Evolutionary conservation across 2,888 invertebrate genomes (phyloP), one percentile per base, ranked within the genome.

Genomic region (Synergus japonicus): DNA sequence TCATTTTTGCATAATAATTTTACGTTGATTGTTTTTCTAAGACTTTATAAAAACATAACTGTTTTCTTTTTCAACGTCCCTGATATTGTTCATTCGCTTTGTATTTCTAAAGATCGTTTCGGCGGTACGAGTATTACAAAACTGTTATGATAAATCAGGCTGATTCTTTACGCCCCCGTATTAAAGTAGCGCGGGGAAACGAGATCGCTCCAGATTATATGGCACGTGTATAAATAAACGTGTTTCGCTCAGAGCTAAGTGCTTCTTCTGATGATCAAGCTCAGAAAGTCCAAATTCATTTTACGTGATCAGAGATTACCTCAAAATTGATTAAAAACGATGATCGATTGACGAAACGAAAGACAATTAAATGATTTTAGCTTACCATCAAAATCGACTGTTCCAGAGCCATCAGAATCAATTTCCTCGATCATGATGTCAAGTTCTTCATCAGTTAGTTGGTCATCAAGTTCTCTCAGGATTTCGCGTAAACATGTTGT

Each of bases 381-480:
- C 92, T 93, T 93, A 98, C 98, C 98, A 94, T 99, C 98, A 93
- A 99, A 99, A 94, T 99, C 99, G 89, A 99, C 99, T 85, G 99
- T 99, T 89, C 99, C 99, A 89, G 98, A 98, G 90, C 98, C 98
- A 93, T 99, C 99, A 69, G 98, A 97, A 93, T 99, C 99, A 89
- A 99, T 98, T 94, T 99, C 99, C 92, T 97, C 97, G 92, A 99
- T 99, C 96, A 99, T 98, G 93, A 97, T 97, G 90, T 99, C 98
- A 91, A 99, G 95, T 93, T 98, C 98, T 83, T 97, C 96, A 86
- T 98, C 97, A 78, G 98, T 98, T 85, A 99, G 94, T 93, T 98
- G 98, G 92, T 99, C 99, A 90, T 99, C 99, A 89, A 99, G 94
- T 93, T 98, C 98, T 85, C 97, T 95, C 79, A 99, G 95, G 92